Conservation (phyloP, 2,113 vertebrate genomes). For the Anoura caudifer region DNA sequence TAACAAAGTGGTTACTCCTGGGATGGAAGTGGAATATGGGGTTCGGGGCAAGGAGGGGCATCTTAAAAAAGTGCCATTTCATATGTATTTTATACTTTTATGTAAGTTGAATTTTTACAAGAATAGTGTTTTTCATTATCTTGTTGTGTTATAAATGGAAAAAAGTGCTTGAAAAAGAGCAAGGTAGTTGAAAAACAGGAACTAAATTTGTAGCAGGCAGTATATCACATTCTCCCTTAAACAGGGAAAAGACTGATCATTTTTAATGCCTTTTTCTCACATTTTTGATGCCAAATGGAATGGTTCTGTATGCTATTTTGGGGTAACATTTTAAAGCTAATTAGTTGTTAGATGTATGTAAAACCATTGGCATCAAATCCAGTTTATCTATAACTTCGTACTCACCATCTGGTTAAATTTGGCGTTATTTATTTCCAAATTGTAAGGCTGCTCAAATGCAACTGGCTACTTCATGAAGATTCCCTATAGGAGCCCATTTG, state of each 20-base stretch:
- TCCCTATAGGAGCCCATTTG: not conserved
- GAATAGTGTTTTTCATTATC: not conserved
- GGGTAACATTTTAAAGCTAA: slow-evolving; percentile 34
- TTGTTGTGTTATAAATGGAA: not conserved
- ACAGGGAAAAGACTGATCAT: not conserved
- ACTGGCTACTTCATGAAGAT: not conserved
- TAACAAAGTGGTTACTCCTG: not conserved
- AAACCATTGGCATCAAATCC: slow-evolving; percentile 27
- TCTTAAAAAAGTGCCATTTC: not conserved
- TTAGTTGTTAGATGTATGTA: slow-evolving; percentile 12
- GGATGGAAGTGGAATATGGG: not conserved
- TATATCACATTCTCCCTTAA: not conserved
- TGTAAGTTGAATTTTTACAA: slow-evolving; percentile 13
- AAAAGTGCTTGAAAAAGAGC: not conserved
- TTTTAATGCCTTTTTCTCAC: slow-evolving; percentile 27
- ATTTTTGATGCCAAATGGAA: slow-evolving; percentile 7
- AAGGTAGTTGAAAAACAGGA: slow-evolving; percentile 5
- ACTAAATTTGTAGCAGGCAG: not conserved
- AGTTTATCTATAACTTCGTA: slow-evolving; percentile 40
- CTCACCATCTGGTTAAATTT: slow-evolving; percentile 47
- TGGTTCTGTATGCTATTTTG: not conserved
- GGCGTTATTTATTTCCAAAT: slow-evolving; percentile 8
- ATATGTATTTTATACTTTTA: not conserved
- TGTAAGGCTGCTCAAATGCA: not conserved
- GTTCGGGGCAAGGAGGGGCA: not conserved